Base-by-base conservation (phyloP, 2,797 vertebrate genomes). In the Chelidonichthys spinosus region DNA sequence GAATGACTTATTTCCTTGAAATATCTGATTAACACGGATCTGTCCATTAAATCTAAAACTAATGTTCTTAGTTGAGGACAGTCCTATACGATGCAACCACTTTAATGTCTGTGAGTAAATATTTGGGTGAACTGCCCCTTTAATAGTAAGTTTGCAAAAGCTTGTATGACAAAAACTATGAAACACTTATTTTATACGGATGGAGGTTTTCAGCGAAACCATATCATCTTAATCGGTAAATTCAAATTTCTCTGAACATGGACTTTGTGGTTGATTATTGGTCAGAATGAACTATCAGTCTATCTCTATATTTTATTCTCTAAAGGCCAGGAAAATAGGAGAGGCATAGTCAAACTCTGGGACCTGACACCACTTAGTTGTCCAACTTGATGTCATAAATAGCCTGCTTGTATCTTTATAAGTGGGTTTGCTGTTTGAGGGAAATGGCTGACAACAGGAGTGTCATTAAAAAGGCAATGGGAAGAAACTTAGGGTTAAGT, bases 401-500 rank as follows among this genome's bases (percentile, higher is more conserved):
- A 76, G 55, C 49, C 42, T 52, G 52, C 68, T 82, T 69, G 15
- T 78, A 74, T 78, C 33, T 79, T 52, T 62, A 78, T 47, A 58
- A 76, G 56, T 78, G 69, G 25, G 61, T 62, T 54, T 77, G 69
- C 55, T 72, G 50, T 85, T 81, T 63, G 71, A 83, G 76, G 66
- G 87, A 84, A 81, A 79, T 62, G 74, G 2, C 63, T 37, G 66
- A 83, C 84, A 89, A 85, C 67, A 69, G 81, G 6, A 13, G 17
- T 1, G 40, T 43, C 73, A 69, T 64, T 81, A 49, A 70, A 76
- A 53, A 61, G 7, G 79, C 62, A 74, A 87, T 25, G 7, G 50
- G 64, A 74, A 84, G 81, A 80, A 74, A 76, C 58, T 40, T 9
- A 61, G 58, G 63, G 72, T 65, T 68, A 33, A 69, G 68, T 43